Evolutionary conservation across 2,888 invertebrate species (phyloP).

Genomic region (Nomada fabriciana): DNA sequence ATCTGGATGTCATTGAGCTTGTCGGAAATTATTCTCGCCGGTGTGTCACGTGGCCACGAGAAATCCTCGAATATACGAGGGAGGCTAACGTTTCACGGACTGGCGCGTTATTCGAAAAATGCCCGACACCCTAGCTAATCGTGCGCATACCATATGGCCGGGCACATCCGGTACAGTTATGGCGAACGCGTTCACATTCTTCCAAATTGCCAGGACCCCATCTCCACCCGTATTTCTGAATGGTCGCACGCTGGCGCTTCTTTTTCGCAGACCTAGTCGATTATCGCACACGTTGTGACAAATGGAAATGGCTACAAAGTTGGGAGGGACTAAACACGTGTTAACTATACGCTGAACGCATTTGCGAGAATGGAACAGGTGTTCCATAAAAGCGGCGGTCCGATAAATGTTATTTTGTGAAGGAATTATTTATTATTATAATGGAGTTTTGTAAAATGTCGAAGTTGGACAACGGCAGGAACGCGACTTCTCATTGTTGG

Average conservation of each 20-base stretch:
- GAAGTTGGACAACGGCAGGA: no score
- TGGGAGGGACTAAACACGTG: neutral
- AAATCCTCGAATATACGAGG: slow-evolving; percentile 24
- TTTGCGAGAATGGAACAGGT: slow-evolving; percentile 17
- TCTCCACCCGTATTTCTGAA: slow-evolving; percentile 36
- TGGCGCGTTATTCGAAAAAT: slow-evolving; percentile 22
- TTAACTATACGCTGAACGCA: no score
- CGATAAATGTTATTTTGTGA: no score
- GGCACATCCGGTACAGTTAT: slow-evolving; percentile 66
- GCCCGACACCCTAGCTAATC: slow-evolving; percentile 63
- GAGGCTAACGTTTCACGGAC: slow-evolving; percentile 1
- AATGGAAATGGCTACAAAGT: slow-evolving; percentile 35
- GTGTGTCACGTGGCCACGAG: slow-evolving; percentile 15
- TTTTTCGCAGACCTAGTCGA: slow-evolving; percentile 11
- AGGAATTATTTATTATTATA: no score
- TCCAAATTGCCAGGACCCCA: slow-evolving; percentile 64
- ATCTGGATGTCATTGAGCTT: slow-evolving; percentile 8
- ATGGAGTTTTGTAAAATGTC: no score
- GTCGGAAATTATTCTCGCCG: slow-evolving; percentile 18
- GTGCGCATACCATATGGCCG: slow-evolving; percentile 68
- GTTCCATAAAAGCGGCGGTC: neutral
- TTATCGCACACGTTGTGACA: slow-evolving; percentile 26
- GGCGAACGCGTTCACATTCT: slow-evolving; percentile 58
- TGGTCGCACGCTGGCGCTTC: slow-evolving; percentile 38
- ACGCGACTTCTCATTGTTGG: no score